Evolutionary conservation across 1,140 invertebrate genomes (phyloP).

Genomic region (Ostrea edulis): DNA sequence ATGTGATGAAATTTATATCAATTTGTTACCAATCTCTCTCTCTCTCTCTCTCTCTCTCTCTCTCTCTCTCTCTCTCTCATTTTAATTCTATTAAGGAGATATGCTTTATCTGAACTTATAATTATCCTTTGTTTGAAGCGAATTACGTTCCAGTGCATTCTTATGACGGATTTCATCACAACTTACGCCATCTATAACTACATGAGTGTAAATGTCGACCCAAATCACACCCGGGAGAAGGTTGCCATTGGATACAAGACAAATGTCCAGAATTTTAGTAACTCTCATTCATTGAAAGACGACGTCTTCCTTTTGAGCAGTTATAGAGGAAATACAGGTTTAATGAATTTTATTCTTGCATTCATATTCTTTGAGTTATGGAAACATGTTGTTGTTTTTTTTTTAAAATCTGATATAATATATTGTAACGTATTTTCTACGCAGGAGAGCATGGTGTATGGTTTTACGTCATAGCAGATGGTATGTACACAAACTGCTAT

Average conservation of each 20-base stretch:
- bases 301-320: background rate
- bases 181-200: background rate
- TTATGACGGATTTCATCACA: conserved; percentile 7
- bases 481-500: background rate
- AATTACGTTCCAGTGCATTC: background rate
- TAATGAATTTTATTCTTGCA: background rate
- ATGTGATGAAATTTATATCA: too few relatives aligned
- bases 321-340: conserved; percentile 1
- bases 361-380: background rate
- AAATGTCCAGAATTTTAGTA: background rate
- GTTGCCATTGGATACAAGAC: background rate
- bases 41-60: too few relatives aligned
- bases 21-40: too few relatives aligned
- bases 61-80: too few relatives aligned
- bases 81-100: too few relatives aligned
- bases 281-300: background rate
- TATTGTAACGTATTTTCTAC: background rate
- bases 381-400: background rate
- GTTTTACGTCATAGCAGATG: background rate
- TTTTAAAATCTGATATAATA: too few relatives aligned
- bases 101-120: too few relatives aligned
- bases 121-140: background rate
- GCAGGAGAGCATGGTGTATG: background rate
- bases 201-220: background rate
- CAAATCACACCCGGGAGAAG: background rate